phyloP scores from a whole-genome alignment of 2,888 invertebrate species.

The Melipona bicolor region DNA sequence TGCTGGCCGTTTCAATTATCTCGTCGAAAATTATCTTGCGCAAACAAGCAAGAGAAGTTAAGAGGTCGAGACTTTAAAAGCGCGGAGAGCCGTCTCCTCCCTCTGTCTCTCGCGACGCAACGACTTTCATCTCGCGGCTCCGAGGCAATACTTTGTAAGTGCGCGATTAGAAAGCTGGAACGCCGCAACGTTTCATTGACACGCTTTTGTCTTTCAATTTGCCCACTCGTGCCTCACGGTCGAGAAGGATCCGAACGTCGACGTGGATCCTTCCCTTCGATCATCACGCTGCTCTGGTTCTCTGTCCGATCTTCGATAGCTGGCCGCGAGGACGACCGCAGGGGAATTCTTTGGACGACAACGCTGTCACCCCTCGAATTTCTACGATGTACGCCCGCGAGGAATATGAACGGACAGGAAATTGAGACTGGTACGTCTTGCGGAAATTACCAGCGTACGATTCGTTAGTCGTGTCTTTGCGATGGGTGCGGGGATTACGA shows the following conservation, averaged over 20 bases:
- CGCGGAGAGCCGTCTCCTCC: not conserved
- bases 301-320: conserved; percentile 22
- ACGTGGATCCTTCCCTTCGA: not conserved
- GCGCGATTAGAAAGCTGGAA: conserved; percentile 14
- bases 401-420: conserved; percentile 1
- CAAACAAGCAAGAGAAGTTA: not conserved
- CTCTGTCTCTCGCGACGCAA: not conserved
- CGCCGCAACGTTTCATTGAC: conserved; percentile 3
- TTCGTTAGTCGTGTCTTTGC: not conserved
- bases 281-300: conserved; percentile 31
- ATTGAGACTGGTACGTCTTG: conserved; percentile 17
- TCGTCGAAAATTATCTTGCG: not conserved
- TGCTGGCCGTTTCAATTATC: too few relatives aligned
- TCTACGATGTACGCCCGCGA: conserved; percentile 24
- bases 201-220: conserved; percentile 38
- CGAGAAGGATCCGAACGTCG: not conserved
- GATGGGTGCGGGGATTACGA: not conserved
- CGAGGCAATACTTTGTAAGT: not conserved
- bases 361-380: conserved; percentile 45
- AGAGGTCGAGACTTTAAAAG: not conserved
- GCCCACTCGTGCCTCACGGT: not conserved
- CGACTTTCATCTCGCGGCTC: not conserved
- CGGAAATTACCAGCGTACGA: not conserved
- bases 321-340: conserved; percentile 45
- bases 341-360: conserved; percentile 62